Evolutionary conservation across 2,797 vertebrate species (phyloP), one percentile per base, ranked within the genome.

Genomic region (Arnoldichthys spilopterus): DNA sequence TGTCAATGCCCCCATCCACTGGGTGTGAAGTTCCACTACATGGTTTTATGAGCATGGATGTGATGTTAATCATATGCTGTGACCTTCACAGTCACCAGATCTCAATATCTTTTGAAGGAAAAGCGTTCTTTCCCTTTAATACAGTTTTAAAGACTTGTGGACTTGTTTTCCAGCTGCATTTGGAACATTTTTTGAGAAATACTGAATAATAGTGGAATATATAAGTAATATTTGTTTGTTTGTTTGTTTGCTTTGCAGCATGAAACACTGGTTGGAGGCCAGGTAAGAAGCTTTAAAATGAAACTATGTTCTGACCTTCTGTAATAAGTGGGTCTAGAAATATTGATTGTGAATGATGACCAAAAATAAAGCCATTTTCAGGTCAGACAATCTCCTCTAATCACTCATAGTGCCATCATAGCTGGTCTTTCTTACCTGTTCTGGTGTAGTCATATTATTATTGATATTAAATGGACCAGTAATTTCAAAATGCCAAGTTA

Each of bases 211-310:
- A 8, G 2, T 49, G 8, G 9, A 54, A 5, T 54, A 54, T 8
- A 54, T 7, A 0, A 58, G 22, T 26, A 3, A 58, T 28, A 49
- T 49, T 63, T 9, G 1, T 62, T 49, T 84, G 2, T 81, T 32
- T 51, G 8, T 82, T 13, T 83, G 1, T 62, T 53, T 84, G 47
- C 16, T 16, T 62, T 68, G 32, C 88, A 94, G 91, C 61, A 68
- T 49, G 90, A 93, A 28, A 82, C 63, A 20, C 47, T 24, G 0
- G 1, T 1, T 32, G 90, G 88, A 56, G 8, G 6, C 5, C 13
- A 1, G 59, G 69, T 72, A 66, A 78, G 34, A 45, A 7, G 24
- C 8, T 70, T 26, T 77, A 7, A 34, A 28, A 26, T 43, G 7
- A n/a, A 43, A 22, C 37, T 53, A 24, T 16, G 20, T 63, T 26